Conservation (phyloP, 2,888 invertebrate genomes). For the Eupeodes luniger region DNA sequence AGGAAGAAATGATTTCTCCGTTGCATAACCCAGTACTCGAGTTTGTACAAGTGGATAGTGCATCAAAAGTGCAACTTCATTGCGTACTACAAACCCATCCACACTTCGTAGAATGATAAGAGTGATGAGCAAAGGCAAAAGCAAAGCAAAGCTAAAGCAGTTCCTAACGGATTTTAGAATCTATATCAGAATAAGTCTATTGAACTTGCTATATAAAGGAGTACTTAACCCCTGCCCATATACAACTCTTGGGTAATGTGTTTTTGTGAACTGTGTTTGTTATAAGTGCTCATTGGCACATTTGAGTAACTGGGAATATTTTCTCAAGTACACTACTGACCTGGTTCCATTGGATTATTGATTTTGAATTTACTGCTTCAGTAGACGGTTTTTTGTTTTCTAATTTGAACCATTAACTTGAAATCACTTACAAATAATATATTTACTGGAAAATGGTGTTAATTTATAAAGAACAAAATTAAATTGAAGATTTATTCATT, state of each 20-base stretch:
- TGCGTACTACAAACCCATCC: constrained; percentile 44
- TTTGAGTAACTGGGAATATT: constrained; percentile 54
- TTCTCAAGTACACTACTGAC: constrained; percentile 57
- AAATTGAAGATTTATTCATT: no score
- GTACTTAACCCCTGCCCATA: neutral
- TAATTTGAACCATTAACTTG: neutral
- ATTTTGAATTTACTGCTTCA: neutral
- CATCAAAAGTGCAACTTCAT: constrained; percentile 66
- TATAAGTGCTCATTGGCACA: neutral
- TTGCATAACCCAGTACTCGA: constrained; percentile 60
- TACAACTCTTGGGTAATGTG: neutral
- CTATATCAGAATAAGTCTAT: constrained; percentile 47
- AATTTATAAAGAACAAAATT: neutral
- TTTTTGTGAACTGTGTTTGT: constrained; percentile 3
- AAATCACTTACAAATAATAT: neutral
- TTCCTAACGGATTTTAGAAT: constrained; percentile 63
- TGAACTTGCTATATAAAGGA: constrained; percentile 26
- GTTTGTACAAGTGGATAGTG: constrained; percentile 18
- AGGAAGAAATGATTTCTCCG: constrained; percentile 28
- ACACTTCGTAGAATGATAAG: constrained; percentile 35
- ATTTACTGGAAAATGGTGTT: neutral
- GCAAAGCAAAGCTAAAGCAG: neutral
- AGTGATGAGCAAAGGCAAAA: constrained; percentile 37
- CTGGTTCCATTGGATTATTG: constrained; percentile 29
- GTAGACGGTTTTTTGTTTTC: neutral